Evolutionary conservation across 2,113 vertebrate genomes (phyloP), one percentile per base, ranked within the genome.

Genomic region (Todiramphus chloris): DNA sequence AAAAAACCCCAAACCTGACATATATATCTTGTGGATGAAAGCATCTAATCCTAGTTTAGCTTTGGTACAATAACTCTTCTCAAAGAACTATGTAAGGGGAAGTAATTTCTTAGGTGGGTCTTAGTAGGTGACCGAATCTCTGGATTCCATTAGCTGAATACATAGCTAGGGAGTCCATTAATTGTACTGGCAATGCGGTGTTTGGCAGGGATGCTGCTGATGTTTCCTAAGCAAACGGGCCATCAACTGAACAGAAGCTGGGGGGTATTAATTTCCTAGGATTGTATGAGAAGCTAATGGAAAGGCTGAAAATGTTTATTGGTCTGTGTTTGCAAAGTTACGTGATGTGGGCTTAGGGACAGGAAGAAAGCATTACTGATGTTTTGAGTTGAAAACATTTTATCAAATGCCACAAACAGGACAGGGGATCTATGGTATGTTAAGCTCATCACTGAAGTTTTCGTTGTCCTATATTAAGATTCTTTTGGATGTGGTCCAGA

Each of bases 61-160:
- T 68, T 33, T 30, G 44, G 76, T 11, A 56, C 87, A 87, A 64
- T 91, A 95, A 94, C 69, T 89, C 96, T 82, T 89, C 69, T 28
- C 48, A 19, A 78, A 85, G 74, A 64, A 51, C 83, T 64, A 46
- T 2, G 10, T 13, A 67, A 78, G 68, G 67, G 58, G 83, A 95
- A 79, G 83, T 39, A 68, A 93, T 87, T 94, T 92, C 83, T 80
- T 68, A 48, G 69, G 13, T 31, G 44, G 64, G 55, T 75, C 73
- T 78, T 41, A 21, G 2, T 2, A 66, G 83, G 77, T 89, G 81
- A 79, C 31, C 82, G 66, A 75, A 91, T 93, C 68, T 48, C 82
- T 68, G 66, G 89, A 91, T 91, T 82, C 89, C 53, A 89, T 89
- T 91, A 91, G n/a, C 19, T 74, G 77, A 10, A 78, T 20, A 19